These are phyloP conservation scores for Xiphophorus birchmanni DNA, from an alignment of 2,797 vertebrate species.

Conservation along the genomic window DNA sequence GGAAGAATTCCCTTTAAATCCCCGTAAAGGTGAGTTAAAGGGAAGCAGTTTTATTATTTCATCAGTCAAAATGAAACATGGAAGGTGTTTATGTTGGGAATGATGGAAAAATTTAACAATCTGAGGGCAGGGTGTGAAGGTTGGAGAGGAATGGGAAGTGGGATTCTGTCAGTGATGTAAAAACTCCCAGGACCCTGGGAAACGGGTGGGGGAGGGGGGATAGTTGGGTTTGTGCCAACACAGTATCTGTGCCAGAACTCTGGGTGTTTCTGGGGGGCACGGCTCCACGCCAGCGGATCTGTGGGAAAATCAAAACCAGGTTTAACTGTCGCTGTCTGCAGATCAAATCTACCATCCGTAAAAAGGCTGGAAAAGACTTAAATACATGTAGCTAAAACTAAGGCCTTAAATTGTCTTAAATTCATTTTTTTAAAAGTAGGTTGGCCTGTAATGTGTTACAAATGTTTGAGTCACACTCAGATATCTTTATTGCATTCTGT, in stretches of 20 bases:
- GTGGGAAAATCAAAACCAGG: constrained; percentile 77
- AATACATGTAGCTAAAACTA: no score
- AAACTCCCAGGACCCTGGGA: constrained; percentile 78
- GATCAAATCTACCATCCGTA: no score
- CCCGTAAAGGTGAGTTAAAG: constrained; percentile 45
- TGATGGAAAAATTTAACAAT: constrained; percentile 60
- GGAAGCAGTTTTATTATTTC: neutral
- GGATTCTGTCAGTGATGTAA: constrained; percentile 81
- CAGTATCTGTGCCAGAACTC: constrained; percentile 78
- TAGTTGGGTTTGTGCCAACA: constrained; percentile 73
- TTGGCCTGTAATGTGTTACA: no score
- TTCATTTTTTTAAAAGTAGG: no score
- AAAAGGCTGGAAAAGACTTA: no score
- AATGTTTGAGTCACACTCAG: no score
- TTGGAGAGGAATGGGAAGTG: constrained; percentile 81
- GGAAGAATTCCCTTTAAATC: constrained; percentile 59
- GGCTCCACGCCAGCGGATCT: constrained; percentile 64
- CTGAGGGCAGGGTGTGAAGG: constrained; percentile 59
- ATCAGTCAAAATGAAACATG: constrained; percentile 1
- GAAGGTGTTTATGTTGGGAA: constrained; percentile 8
- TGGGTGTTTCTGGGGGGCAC: constrained; percentile 62
- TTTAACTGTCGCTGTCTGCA: no score
- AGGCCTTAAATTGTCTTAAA: no score
- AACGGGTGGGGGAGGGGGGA: constrained; percentile 51
- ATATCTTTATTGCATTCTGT: no score